Conservation (phyloP, 2,113 vertebrate genomes). For the western clawed frog (Xenopus tropicalis) region DNA sequence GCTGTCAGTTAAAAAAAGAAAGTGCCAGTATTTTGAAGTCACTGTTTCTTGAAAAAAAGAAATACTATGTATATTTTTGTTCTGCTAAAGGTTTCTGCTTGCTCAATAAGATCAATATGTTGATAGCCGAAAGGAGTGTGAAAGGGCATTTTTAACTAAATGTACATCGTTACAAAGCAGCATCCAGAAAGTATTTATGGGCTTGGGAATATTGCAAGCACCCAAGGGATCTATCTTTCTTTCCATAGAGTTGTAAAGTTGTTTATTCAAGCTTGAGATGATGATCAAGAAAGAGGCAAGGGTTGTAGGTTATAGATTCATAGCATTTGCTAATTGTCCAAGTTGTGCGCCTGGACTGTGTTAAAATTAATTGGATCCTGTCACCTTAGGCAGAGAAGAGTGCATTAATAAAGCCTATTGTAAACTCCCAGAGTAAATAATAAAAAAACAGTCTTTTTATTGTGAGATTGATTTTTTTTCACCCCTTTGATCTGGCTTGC, state of each 20-base stretch:
- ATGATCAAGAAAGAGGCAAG: conserved; percentile 30
- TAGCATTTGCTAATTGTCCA: conserved; percentile 49
- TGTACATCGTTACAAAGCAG: not conserved
- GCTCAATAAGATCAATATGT: not conserved
- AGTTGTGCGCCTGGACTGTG: conserved; percentile 47
- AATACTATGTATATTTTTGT: conserved; percentile 1
- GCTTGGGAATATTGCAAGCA: conserved; percentile 19
- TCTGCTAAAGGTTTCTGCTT: not conserved
- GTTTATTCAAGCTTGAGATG: conserved; percentile 40
- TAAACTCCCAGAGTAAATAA: conserved; percentile 48
- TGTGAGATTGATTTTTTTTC: conserved; percentile 50
- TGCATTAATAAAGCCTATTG: conserved; percentile 39
- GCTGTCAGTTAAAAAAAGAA: too few relatives aligned
- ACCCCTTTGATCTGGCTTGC: conserved; percentile 49
- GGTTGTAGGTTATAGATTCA: conserved; percentile 39
- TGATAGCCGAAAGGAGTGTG: too few relatives aligned
- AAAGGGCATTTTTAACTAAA: not conserved
- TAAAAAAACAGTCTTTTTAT: conserved; percentile 49
- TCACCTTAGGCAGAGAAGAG: conserved; percentile 38
- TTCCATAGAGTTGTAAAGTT: conserved; percentile 16
- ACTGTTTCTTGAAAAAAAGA: conserved; percentile 9
- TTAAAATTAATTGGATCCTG: conserved; percentile 45
- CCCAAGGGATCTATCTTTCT: not conserved
- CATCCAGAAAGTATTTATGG: not conserved
- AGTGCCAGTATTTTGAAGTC: too few relatives aligned